Evolutionary conservation across 2,888 invertebrate genomes (phyloP).

Genomic region (Oscheius sp.): DNA sequence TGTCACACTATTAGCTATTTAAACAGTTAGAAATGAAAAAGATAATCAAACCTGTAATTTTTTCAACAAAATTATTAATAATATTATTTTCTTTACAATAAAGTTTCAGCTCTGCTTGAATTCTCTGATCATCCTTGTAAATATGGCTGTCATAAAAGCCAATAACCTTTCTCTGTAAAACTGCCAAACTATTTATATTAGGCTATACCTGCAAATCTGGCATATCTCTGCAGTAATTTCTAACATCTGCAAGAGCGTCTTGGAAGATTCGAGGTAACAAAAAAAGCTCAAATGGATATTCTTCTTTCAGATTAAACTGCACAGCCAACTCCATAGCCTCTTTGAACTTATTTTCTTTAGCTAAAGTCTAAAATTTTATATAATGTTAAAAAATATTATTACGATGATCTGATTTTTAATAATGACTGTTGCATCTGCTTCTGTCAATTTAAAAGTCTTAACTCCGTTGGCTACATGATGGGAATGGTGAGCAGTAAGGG

Average conservation of each 20-base stretch:
- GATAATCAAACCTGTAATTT: not conserved
- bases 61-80: not conserved
- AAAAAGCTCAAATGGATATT: not conserved
- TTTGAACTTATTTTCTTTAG: slow-evolving; percentile 2
- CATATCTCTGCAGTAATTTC: not conserved
- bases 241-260: slow-evolving; percentile 3
- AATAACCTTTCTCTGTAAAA: not conserved
- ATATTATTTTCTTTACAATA: not conserved
- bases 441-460: not conserved
- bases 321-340: slow-evolving; percentile 30
- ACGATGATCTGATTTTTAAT: not conserved
- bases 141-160: not conserved
- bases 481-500: not conserved
- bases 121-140: not conserved
- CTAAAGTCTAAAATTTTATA: not conserved
- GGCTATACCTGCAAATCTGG: not conserved
- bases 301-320: slow-evolving; percentile 11
- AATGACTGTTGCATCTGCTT: not conserved
- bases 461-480: not conserved
- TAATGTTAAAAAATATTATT: not conserved
- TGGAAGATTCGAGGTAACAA: slow-evolving; percentile 17
- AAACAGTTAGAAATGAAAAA: too few species aligned
- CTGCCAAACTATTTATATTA: not conserved
- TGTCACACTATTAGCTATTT: slow-evolving; percentile 3
- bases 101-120: not conserved